These are phyloP conservation scores for Palythoa grandis DNA, from an alignment of 92 coral and sea anemone genomes.

Conservation along the genomic window DNA sequence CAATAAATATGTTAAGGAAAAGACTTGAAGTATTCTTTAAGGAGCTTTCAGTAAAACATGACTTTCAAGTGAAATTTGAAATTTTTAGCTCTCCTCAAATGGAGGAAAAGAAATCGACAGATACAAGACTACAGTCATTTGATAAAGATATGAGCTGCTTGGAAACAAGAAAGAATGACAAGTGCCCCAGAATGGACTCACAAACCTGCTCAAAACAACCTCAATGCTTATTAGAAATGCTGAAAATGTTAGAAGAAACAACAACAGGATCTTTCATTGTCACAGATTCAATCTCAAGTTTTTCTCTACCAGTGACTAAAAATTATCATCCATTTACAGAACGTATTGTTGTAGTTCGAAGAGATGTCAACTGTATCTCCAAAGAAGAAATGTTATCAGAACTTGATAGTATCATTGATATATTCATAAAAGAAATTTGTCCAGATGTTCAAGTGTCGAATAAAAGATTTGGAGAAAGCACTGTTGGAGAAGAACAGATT, in stretches of 20 bases:
- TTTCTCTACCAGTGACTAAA: conserved; percentile 58
- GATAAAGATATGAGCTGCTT: not conserved
- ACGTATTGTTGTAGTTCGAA: conserved; percentile 50
- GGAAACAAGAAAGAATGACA: not conserved
- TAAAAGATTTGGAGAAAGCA: not conserved
- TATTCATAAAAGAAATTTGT: conserved; percentile 43
- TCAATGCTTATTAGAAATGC: not conserved
- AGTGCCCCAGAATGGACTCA: not conserved
- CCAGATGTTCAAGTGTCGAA: conserved; percentile 28
- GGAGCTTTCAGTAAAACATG: not conserved
- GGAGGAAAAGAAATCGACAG: not conserved
- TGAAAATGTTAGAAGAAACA: conserved; percentile 14
- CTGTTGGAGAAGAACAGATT: not conserved
- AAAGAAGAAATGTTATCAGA: conserved; percentile 39
- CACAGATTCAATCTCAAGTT: conserved; percentile 59
- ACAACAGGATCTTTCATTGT: conserved; percentile 50
- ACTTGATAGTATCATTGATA: conserved; percentile 39
- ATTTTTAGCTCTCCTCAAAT: not conserved
- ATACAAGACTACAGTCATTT: not conserved
- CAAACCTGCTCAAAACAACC: not conserved
- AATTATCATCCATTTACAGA: conserved; percentile 60
- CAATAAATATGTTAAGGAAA: conserved; percentile 1
- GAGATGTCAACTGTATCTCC: not conserved
- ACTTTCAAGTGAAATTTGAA: not conserved
- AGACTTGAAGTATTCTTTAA: conserved; percentile 22